phyloP scores from a whole-genome alignment of 2,888 invertebrate species.

The Bruchidius siliquastri region DNA sequence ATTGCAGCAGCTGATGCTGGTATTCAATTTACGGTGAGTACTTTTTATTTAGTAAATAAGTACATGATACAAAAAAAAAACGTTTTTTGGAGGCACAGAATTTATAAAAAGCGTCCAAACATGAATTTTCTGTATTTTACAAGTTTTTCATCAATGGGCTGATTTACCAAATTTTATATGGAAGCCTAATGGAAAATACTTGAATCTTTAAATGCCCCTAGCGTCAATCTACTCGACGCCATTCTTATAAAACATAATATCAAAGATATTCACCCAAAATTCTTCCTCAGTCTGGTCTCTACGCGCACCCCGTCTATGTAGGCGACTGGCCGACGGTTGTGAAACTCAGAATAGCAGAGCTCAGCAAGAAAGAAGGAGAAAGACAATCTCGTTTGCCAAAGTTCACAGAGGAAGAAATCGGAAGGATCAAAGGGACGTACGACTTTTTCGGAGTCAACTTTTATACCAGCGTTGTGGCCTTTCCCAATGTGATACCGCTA shows the following conservation, averaged over 20 bases:
- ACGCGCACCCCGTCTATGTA: slow-evolving; percentile 55
- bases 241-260: too few relatives aligned
- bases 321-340: slow-evolving; percentile 65
- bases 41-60: too few relatives aligned
- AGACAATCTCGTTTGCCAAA: slow-evolving; percentile 56
- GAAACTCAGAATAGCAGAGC: slow-evolving; percentile 53
- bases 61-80: too few relatives aligned
- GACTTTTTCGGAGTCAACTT: slow-evolving; percentile 61
- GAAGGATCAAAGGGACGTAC: slow-evolving; percentile 54
- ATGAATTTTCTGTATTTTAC: too few relatives aligned
- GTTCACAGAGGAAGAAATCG: slow-evolving; percentile 57
- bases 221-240: too few relatives aligned
- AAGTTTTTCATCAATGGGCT: too few relatives aligned
- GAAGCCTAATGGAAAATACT: too few relatives aligned
- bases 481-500: not conserved
- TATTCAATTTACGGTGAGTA: not conserved
- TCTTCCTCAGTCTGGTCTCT: slow-evolving; percentile 16
- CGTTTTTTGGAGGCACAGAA: too few relatives aligned
- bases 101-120: too few relatives aligned
- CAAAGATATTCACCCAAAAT: too few relatives aligned
- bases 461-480: slow-evolving; percentile 57
- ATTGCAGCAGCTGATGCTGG: not conserved
- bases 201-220: too few relatives aligned
- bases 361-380: slow-evolving; percentile 57
- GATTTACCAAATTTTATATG: too few relatives aligned